These are phyloP conservation scores for Coturnix japonica DNA, from an alignment of 2,113 vertebrate species.

Conservation along the genomic window DNA sequence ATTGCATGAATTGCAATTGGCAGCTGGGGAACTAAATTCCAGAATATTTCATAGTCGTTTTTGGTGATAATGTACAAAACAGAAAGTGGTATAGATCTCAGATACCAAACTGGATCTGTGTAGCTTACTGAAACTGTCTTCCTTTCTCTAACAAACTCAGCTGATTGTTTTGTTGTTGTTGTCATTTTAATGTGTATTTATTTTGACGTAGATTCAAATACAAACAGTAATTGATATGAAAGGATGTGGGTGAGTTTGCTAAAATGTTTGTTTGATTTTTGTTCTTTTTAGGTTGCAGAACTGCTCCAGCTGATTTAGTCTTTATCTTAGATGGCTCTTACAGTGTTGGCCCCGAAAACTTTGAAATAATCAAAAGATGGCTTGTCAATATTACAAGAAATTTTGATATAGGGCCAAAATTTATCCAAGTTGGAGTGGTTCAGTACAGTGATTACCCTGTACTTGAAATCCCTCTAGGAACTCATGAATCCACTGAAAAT, in stretches of 20 bases:
- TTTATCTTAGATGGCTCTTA: constrained; percentile 97
- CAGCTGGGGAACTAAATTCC: neutral
- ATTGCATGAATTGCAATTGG: neutral
- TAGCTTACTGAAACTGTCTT: neutral
- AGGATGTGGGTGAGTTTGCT: neutral
- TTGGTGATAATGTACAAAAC: neutral
- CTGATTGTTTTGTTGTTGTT: neutral
- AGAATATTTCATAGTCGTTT: neutral
- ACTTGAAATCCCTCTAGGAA: constrained; percentile 92
- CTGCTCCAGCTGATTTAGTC: constrained; percentile 92
- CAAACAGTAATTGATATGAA: neutral
- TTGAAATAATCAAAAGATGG: constrained; percentile 97
- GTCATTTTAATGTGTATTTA: neutral
- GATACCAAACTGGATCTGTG: neutral
- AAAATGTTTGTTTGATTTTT: neutral
- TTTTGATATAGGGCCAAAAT: constrained; percentile 95
- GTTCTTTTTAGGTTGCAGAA: constrained; percentile 87
- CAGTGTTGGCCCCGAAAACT: constrained; percentile 94
- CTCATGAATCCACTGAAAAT: constrained; percentile 80
- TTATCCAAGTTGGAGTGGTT: constrained; percentile 94
- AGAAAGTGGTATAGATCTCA: neutral
- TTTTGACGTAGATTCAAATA: neutral
- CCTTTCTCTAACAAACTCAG: neutral
- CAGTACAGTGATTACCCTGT: constrained; percentile 95
- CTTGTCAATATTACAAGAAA: constrained; percentile 93